Percentiles rank a stretch among this genome's conserved stretches.
phyloP scores from a whole-genome alignment of 2,888 invertebrate species.

The Patella ulyssiponensis region DNA sequence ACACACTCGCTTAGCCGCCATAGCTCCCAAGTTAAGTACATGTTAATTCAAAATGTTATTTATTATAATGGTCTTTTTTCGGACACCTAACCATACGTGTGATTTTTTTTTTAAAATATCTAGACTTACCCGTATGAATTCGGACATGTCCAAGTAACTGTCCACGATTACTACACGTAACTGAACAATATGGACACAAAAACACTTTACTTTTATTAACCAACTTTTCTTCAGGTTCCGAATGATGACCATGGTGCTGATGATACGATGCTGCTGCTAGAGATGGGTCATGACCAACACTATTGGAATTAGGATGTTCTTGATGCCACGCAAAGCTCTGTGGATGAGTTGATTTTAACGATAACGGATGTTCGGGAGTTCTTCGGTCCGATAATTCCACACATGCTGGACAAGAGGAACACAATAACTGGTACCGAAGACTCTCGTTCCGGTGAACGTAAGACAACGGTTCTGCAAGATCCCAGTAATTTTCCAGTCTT shows the following conservation, averaged over 20 bases:
- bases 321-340: background rate
- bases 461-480: background rate
- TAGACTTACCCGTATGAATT: slow-evolving; percentile 34
- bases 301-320: background rate
- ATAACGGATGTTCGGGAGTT: background rate
- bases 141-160: slow-evolving; percentile 35
- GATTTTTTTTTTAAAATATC: too few relatives aligned
- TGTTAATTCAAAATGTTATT: too few relatives aligned
- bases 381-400: background rate
- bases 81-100: too few relatives aligned
- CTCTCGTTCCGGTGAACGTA: background rate
- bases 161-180: slow-evolving; percentile 34
- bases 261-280: background rate
- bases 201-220: slow-evolving; percentile 12
- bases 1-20: too few relatives aligned
- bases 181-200: slow-evolving; percentile 29
- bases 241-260: too few relatives aligned
- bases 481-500: background rate
- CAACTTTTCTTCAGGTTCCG: background rate
- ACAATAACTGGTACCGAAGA: background rate
- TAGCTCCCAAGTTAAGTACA: too few relatives aligned
- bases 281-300: background rate
- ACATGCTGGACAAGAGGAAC: slow-evolving; percentile 3
- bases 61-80: too few relatives aligned
- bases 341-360: background rate